Conservation (phyloP, 2,797 vertebrate species). For the Phrynocephalus forsythii region DNA sequence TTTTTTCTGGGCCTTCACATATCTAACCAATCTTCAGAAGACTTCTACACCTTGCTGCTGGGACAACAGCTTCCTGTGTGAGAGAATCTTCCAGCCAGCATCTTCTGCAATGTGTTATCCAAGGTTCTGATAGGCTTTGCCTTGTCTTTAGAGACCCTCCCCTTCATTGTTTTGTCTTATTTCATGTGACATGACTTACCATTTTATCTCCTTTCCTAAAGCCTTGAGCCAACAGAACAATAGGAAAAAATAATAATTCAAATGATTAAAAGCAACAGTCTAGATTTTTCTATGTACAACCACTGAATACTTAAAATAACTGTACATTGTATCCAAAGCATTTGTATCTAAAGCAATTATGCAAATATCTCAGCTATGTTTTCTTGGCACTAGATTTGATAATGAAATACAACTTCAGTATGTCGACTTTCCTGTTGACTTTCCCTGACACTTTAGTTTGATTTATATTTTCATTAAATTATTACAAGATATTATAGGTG, state of each 20-base stretch:
- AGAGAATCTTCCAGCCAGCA: neutral
- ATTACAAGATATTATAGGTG: conserved; percentile 24
- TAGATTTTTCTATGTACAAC: fast-evolving
- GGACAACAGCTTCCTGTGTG: neutral
- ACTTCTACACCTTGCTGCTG: too few relatives aligned
- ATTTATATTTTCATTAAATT: conserved; percentile 19
- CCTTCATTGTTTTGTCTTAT: neutral
- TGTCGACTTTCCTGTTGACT: conserved; percentile 11
- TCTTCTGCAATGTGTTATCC: neutral
- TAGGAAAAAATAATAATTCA: conserved; percentile 1
- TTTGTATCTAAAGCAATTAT: neutral
- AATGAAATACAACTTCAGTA: neutral
- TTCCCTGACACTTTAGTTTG: neutral
- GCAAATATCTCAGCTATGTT: neutral
- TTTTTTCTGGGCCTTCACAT: too few relatives aligned
- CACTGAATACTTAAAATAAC: fast-evolving
- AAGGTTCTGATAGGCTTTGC: neutral
- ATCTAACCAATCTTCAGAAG: neutral
- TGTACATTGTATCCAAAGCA: neutral
- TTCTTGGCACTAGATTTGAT: neutral
- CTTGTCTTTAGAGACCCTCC: neutral
- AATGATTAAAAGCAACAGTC: neutral
- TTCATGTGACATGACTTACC: neutral
- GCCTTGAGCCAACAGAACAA: too few relatives aligned
- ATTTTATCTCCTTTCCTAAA: neutral